Evolutionary conservation across 92 coral and sea anemone species (phyloP).

Genomic region (Anthopleura xanthogrammica): DNA sequence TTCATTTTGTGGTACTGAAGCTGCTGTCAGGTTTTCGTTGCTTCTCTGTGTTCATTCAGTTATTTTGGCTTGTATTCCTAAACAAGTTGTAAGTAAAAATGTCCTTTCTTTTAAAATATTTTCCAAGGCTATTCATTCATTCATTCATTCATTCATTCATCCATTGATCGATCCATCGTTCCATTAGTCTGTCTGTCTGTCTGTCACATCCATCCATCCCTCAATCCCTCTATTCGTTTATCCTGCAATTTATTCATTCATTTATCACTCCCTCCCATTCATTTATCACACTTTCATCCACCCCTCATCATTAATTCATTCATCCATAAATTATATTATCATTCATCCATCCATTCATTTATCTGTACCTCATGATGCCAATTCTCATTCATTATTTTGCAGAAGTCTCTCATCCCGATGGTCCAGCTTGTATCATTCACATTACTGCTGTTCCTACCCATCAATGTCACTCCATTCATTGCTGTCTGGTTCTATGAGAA

Average conservation of each 20-base stretch:
- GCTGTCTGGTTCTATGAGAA: constrained; percentile 81
- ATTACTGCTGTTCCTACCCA: constrained; percentile 63
- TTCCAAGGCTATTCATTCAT: neutral
- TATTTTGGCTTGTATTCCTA: constrained; percentile 54
- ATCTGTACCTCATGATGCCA: neutral
- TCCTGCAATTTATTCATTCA: too few species aligned
- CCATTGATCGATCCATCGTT: neutral
- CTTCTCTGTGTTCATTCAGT: constrained; percentile 70
- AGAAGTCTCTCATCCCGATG: constrained; percentile 82
- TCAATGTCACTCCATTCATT: constrained; percentile 58
- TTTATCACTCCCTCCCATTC: too few species aligned
- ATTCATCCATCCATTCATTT: neutral
- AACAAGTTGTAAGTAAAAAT: constrained; percentile 46
- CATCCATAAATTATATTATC: too few species aligned
- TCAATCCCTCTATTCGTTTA: too few species aligned
- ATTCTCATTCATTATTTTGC: neutral
- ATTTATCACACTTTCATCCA: too few species aligned
- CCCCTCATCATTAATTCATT: too few species aligned
- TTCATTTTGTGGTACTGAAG: constrained; percentile 79
- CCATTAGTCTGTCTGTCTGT: too few species aligned
- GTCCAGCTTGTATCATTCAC: constrained; percentile 57
- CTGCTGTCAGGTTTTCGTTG: constrained; percentile 73
- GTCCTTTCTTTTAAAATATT: too few species aligned
- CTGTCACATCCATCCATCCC: too few species aligned
- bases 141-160: neutral